Evolutionary conservation across 1,140 invertebrate species (phyloP).

Genomic region (Teleopsis dalmanni): DNA sequence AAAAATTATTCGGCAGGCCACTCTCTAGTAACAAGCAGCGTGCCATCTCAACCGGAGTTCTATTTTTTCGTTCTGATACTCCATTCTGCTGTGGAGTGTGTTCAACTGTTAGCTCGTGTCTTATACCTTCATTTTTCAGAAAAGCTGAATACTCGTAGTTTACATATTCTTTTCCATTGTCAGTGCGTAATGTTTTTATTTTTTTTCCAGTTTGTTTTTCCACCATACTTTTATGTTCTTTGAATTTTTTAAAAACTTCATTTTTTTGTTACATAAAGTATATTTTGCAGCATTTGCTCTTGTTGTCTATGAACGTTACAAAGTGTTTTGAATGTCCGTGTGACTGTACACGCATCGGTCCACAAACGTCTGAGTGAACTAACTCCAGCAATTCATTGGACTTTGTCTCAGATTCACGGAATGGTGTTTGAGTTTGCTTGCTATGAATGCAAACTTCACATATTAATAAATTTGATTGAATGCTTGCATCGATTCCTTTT

Average conservation of each 20-base stretch:
- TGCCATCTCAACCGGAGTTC: constrained; percentile 17
- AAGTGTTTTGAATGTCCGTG: constrained; percentile 27
- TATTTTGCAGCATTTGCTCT: constrained; percentile 3
- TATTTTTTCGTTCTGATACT: constrained; percentile 26
- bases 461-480: background rate
- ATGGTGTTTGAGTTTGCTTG: constrained; percentile 7
- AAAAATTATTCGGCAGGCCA: constrained; percentile 24
- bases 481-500: too few species aligned
- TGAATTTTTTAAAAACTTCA: constrained; percentile 2
- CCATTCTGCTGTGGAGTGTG: constrained; percentile 45
- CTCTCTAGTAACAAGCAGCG: constrained; percentile 18
- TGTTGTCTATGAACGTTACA: constrained; percentile 19
- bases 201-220: constrained; percentile 24
- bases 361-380: too few species aligned
- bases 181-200: constrained; percentile 31
- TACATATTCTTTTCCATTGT: constrained; percentile 43
- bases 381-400: constrained; percentile 15
- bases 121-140: constrained; percentile 26
- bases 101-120: constrained; percentile 32
- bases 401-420: background rate
- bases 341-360: too few species aligned
- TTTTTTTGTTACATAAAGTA: constrained; percentile 5
- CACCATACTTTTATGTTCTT: background rate
- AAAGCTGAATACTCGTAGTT: constrained; percentile 22
- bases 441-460: constrained; percentile 13